Percentiles rank a stretch among this genome's conserved stretches.
Evolutionary conservation across 2,888 invertebrate genomes (phyloP).

Genomic region (Lithophane leautieri): DNA sequence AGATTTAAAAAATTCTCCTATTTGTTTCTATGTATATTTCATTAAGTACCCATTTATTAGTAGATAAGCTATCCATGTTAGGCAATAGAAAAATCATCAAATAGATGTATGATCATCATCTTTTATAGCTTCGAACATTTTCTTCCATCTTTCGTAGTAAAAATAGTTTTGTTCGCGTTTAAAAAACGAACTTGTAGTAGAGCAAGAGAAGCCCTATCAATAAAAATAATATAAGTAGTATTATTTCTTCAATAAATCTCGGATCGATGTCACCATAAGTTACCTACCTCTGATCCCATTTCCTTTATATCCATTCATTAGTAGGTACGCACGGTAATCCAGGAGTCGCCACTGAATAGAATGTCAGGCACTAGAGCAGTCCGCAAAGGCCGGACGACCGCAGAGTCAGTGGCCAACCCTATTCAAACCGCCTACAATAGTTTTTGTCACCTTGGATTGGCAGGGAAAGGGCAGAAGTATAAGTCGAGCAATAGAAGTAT

Average conservation of each 20-base stretch:
- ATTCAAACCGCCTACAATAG: constrained; percentile 81
- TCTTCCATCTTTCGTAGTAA: background rate
- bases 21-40: too few relatives aligned
- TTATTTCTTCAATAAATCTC: constrained; percentile 14
- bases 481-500: constrained; percentile 46
- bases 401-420: constrained; percentile 74
- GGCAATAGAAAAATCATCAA: too few relatives aligned
- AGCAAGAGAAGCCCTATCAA: background rate
- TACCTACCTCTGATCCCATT: constrained; percentile 29
- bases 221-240: background rate
- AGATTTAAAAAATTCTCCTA: background rate
- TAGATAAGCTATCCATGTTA: too few relatives aligned
- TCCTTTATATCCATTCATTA: constrained; percentile 55
- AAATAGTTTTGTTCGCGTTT: background rate
- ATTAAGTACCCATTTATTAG: too few relatives aligned
- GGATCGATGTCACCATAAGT: constrained; percentile 50
- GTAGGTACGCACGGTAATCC: constrained; percentile 71
- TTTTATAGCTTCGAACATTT: background rate
- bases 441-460: constrained; percentile 79
- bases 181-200: background rate
- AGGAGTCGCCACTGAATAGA: constrained; percentile 68
- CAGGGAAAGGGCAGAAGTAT: constrained; percentile 48
- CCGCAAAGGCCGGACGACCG: constrained; percentile 78
- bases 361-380: constrained; percentile 64
- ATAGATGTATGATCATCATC: background rate